A percentile compares a stretch with the other conserved stretches of the same genome.
phyloP scores from a whole-genome alignment of 2,113 vertebrate species.

The Rallus limicola region DNA sequence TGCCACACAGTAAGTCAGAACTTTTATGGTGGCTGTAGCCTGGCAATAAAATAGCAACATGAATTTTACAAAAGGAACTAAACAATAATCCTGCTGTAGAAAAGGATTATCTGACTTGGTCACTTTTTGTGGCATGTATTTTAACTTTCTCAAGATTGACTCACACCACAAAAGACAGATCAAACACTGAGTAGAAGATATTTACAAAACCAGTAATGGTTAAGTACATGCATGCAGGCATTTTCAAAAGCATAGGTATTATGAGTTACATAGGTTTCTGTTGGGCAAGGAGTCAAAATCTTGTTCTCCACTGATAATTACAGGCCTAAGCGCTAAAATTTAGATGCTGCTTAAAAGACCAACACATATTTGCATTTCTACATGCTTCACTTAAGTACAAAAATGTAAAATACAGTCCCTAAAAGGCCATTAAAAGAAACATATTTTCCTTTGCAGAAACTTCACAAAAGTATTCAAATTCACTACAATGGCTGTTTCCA shows the following conservation, averaged over 20 bases:
- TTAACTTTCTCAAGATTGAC: not conserved
- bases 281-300: not conserved
- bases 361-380: not conserved
- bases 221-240: not conserved
- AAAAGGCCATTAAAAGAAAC: not conserved
- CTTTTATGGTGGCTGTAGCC: not conserved
- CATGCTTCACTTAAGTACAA: not conserved
- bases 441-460: not conserved
- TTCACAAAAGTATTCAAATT: not conserved
- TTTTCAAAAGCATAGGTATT: not conserved
- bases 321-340: not conserved
- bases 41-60: not conserved
- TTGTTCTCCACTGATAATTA: not conserved
- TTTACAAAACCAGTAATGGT: not conserved
- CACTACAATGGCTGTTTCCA: not conserved
- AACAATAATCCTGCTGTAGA: not conserved
- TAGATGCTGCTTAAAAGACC: not conserved
- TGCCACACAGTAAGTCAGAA: not conserved
- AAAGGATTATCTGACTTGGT: not conserved
- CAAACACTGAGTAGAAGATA: not conserved
- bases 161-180: not conserved
- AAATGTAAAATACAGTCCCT: not conserved
- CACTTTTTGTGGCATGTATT: not conserved
- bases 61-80: not conserved
- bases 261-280: not conserved